Base-by-base conservation (phyloP, 2,113 vertebrate species). In the Chamaetylas fuelleborni region DNA sequence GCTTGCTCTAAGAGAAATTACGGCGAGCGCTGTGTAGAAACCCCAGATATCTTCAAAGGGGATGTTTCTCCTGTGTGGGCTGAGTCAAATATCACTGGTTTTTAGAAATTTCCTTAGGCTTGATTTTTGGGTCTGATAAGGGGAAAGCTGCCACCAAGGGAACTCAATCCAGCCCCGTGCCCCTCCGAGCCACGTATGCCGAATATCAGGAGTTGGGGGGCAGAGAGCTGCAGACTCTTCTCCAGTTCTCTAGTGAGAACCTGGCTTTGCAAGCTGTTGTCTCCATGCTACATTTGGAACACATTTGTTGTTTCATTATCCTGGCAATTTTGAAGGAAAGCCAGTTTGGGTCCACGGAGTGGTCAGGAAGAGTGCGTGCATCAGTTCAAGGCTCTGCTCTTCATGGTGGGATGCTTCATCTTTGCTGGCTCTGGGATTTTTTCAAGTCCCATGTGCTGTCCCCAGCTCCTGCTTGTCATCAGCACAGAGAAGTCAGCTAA, bases 71-170 rank as follows among this genome's bases (percentile, higher is more conserved):
- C 48, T 95, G 80, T 94, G 95, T 96, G 90, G 96, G 95, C 45
- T 95, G 95, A 96, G 88, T 96, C 86, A 94, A 96, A 96, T 95
- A 97, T 96, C 90, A 61, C 86, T 96, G 94, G 76, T 92, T 97
- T 97, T 95, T 40, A 96, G 82, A 97, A 96, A 96, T 97, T 94
- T 96, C 96, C 90, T 86, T 93, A 40, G 86, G 77, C 82, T 94
- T 92, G 90, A 93, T 95, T 86, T 93, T 94, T 86, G 69, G 23
- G 76, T 57, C 60, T 81, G 95, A 92, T 90, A 90, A 84, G 11
- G 31, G 57, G 45, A 84, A 84, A 88, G 34, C 48, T 88, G 79
- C 65, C 80, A 72, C 65, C 0, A 19, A 86, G 76, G 93, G 57
- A 33, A 33, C 23, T 92, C 69, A 29, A 33, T 80, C 82, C 86